These are phyloP conservation scores for Corydoras maculifer DNA, from an alignment of 2,113 vertebrate species.

Conservation along the genomic window DNA sequence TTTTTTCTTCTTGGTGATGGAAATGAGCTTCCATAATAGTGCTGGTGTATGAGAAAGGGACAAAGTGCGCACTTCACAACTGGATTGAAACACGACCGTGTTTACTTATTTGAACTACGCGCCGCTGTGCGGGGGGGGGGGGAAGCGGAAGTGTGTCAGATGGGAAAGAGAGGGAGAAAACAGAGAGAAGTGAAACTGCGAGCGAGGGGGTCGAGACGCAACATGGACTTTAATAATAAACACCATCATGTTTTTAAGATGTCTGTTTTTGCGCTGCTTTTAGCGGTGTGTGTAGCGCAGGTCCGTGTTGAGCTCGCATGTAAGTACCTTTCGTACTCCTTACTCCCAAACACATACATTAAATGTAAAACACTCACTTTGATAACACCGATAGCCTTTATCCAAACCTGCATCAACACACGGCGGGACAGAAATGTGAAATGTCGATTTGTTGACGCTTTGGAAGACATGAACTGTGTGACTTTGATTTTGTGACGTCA, in stretches of 20 bases:
- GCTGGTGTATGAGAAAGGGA: not conserved
- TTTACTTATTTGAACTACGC: not conserved
- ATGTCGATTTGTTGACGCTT: too few relatives aligned
- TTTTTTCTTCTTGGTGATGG: too few relatives aligned
- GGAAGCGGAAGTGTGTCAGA: slow-evolving; percentile 13
- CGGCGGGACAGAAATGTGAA: too few relatives aligned
- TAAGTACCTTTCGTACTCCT: not conserved
- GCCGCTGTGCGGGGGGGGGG: not conserved
- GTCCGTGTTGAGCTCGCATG: not conserved
- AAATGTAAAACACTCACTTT: not conserved
- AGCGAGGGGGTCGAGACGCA: not conserved
- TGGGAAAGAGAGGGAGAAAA: not conserved
- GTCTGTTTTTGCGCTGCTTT: not conserved
- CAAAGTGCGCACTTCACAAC: not conserved
- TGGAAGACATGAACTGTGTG: too few relatives aligned
- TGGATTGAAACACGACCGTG: not conserved
- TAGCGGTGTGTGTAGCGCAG: not conserved
- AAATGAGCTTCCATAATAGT: not conserved
- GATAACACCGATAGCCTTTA: too few relatives aligned
- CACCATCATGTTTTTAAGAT: not conserved
- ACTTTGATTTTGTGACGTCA: too few relatives aligned
- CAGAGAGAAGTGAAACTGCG: not conserved
- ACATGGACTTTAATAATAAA: not conserved
- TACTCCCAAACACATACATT: not conserved
- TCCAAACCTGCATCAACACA: too few relatives aligned